Percentiles rank a stretch among this genome's conserved stretches.
Conservation (phyloP, 2,888 invertebrate species). For the Chrysina gloriosa region DNA sequence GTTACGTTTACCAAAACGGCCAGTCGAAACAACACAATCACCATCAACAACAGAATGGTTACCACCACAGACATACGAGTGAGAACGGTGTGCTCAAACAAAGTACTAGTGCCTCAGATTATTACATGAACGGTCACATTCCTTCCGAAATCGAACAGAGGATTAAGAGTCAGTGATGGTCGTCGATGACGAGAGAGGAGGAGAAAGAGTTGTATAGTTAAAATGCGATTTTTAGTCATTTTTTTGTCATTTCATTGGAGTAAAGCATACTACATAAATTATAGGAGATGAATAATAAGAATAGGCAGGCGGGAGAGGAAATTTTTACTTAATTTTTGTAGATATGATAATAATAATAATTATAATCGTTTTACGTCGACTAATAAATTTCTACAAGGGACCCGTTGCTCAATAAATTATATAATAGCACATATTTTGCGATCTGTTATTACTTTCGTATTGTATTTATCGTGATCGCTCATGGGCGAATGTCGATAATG, state of each 20-base stretch:
- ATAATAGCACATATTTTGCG: conserved; percentile 42
- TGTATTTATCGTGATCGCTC: conserved; percentile 10
- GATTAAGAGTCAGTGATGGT: conserved; percentile 58
- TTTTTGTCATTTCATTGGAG: neutral
- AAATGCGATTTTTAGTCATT: conserved; percentile 23
- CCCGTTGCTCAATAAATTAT: conserved; percentile 46
- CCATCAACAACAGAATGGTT: conserved; percentile 48
- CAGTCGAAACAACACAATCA: conserved; percentile 44
- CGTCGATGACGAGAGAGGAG: no score
- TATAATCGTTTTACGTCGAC: no score
- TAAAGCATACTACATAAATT: neutral
- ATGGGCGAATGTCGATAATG: conserved; percentile 1
- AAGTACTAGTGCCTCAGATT: conserved; percentile 63
- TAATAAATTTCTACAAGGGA: conserved; percentile 26
- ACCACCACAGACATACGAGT: conserved; percentile 49
- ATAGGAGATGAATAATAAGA: neutral
- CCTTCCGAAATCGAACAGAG: conserved; percentile 57
- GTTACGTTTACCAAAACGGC: conserved; percentile 50
- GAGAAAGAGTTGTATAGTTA: conserved; percentile 18
- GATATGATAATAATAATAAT: conserved; percentile 41
- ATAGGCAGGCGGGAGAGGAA: neutral
- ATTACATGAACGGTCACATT: conserved; percentile 67
- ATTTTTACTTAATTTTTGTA: conserved; percentile 47
- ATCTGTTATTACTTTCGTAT: conserved; percentile 30
- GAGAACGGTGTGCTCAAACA: conserved; percentile 50